Evolutionary conservation across 2,113 vertebrate genomes (phyloP).

Genomic region (Oplegnathus fasciatus): DNA sequence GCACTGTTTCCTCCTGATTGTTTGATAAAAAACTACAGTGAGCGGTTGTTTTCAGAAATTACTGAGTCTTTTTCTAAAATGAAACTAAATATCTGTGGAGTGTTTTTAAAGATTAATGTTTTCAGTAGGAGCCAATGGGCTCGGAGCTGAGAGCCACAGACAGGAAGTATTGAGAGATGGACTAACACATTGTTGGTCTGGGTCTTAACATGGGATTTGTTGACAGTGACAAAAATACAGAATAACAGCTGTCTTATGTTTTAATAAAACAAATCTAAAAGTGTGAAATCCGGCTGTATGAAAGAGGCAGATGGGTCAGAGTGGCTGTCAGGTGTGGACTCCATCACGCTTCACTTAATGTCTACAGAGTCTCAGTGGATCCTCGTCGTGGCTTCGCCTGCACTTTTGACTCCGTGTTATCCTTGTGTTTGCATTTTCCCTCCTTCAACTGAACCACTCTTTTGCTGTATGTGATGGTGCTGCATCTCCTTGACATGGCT

Average conservation of each 20-base stretch:
- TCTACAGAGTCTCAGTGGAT: constrained; percentile 10
- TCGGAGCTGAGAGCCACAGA: neutral
- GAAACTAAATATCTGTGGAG: neutral
- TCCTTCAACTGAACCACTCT: neutral
- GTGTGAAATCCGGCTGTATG: neutral
- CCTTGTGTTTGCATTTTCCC: constrained; percentile 6
- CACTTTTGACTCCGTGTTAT: neutral
- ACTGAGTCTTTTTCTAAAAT: too few species aligned
- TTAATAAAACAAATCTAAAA: neutral
- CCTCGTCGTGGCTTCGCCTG: constrained; percentile 1
- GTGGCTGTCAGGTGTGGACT: neutral
- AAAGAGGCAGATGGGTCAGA: neutral
- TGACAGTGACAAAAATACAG: neutral
- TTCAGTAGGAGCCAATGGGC: neutral
- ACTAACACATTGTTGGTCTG: neutral
- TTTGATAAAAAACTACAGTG: neutral
- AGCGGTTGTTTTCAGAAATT: neutral
- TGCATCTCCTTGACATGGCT: neutral
- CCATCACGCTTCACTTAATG: neutral
- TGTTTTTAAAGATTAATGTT: neutral
- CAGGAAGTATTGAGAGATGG: neutral
- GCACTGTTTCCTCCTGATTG: neutral
- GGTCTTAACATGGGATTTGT: neutral
- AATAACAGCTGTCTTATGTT: neutral
- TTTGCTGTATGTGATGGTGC: constrained; percentile 2